Percentiles rank a stretch among this genome's conserved stretches.
These are phyloP conservation scores for Hippocampus comes DNA, from an alignment of 2,113 vertebrate species.

Conservation along the genomic window DNA sequence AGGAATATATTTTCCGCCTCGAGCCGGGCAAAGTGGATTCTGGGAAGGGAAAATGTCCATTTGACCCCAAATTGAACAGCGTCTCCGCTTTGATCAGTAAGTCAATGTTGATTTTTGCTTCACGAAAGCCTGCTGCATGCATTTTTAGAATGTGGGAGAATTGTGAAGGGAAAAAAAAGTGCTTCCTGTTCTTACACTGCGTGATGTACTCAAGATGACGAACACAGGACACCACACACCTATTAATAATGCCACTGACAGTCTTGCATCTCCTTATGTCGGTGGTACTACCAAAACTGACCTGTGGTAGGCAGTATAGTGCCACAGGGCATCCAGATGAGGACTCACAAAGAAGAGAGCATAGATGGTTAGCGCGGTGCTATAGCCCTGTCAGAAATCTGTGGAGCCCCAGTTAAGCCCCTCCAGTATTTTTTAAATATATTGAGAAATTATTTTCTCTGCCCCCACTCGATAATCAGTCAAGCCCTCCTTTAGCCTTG, in stretches of 20 bases:
- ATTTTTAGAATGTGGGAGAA: not conserved
- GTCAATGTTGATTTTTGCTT: slow-evolving; percentile 52
- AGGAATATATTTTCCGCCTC: slow-evolving; percentile 97
- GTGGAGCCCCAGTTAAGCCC: no score
- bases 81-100: slow-evolving; percentile 96
- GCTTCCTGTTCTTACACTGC: not conserved
- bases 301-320: not conserved
- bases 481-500: no score
- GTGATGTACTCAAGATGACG: not conserved
- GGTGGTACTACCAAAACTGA: no score
- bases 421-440: no score
- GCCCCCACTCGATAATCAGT: no score
- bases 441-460: no score
- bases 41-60: slow-evolving; percentile 97
- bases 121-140: not conserved
- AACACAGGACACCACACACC: no score
- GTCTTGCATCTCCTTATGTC: no score
- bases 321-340: not conserved
- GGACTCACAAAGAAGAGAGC: no score
- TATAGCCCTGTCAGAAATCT: no score
- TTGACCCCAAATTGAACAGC: slow-evolving; percentile 96
- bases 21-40: slow-evolving; percentile 95
- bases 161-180: not conserved
- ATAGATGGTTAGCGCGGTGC: no score
- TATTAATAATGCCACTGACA: no score